Evolutionary conservation across 2,888 invertebrate species (phyloP), one percentile per base, ranked within the genome.

Genomic region (Chymomyza fuscimana): DNA sequence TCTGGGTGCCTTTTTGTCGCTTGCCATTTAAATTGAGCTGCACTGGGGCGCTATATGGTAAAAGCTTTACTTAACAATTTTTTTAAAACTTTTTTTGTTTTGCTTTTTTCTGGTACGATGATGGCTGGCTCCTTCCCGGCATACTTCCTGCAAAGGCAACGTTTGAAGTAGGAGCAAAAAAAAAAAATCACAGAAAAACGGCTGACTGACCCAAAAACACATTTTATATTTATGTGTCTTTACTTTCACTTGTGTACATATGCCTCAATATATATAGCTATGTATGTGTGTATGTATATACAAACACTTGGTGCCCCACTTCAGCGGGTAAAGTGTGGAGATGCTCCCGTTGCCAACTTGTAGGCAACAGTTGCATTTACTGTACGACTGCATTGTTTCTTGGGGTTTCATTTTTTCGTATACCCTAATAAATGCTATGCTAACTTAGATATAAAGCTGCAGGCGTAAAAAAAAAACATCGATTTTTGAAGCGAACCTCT

Each of bases 181-280:
- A 9, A n/a, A 10, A 32, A 32, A 32, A 32, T 32, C 32, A 32
- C 59, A 25, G 59, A 75, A 75, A 72, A 70, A 70, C 63, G 50
- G 32, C 85, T 85, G 77, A 81, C 86, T 90, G 89, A 90, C 89
- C 89, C 83, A 89, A 89, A 89, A 89, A 89, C 89, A 90, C 89
- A 89, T 86, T 86, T 89, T 67, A 58, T 58, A 25, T 58, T 72
- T 76, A 72, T 82, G 76, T 74, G 80, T 78, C 86, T 83, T 88
- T 85, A 89, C 90, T 90, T 88, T 90, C 88, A 83, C 85, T 89
- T 73, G 69, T 51, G 4, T 63, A 19, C 63, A 25, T 25, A 22
- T 22, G 63, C 15, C 15, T 63, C 15, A n/a, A 51, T 63, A 29
- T 25, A 51, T 62, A 62, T 62, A 51, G 29, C 25, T 5, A 58